phyloP scores from a whole-genome alignment of 2,113 vertebrate species.

The Cygnus buccinator region DNA sequence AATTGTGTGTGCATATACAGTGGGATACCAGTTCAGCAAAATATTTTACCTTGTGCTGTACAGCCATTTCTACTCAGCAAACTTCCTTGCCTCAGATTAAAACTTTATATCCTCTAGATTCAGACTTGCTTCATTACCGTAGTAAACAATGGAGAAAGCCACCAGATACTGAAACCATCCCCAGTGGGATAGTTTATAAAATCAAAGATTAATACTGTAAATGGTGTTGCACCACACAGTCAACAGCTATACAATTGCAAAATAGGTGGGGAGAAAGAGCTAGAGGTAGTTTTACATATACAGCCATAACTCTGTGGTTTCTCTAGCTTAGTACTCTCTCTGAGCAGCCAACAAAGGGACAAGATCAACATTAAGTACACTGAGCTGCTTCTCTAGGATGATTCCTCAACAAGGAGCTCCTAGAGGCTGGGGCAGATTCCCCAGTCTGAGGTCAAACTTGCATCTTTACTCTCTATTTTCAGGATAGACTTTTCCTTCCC shows the following conservation, averaged over 20 bases:
- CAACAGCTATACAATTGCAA: neutral
- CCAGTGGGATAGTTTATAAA: neutral
- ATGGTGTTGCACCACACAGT: neutral
- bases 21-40: neutral
- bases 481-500: neutral
- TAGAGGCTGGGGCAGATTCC: neutral
- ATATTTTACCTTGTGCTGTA: neutral
- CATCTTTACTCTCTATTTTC: neutral
- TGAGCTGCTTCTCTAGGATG: neutral
- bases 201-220: neutral
- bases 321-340: neutral
- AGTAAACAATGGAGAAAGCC: neutral
- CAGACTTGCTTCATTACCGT: neutral
- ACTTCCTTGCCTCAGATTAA: neutral
- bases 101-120: neutral
- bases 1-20: fast-evolving
- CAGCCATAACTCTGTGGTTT: neutral
- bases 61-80: neutral
- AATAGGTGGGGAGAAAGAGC: neutral
- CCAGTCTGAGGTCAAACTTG: neutral
- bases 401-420: neutral
- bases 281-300: neutral
- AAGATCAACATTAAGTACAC: neutral
- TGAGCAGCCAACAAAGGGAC: neutral
- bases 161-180: neutral